A percentile compares a stretch with the other conserved stretches of the same genome.
Evolutionary conservation across 2,797 vertebrate species (phyloP).

Genomic region (Jordanella pulchra): DNA sequence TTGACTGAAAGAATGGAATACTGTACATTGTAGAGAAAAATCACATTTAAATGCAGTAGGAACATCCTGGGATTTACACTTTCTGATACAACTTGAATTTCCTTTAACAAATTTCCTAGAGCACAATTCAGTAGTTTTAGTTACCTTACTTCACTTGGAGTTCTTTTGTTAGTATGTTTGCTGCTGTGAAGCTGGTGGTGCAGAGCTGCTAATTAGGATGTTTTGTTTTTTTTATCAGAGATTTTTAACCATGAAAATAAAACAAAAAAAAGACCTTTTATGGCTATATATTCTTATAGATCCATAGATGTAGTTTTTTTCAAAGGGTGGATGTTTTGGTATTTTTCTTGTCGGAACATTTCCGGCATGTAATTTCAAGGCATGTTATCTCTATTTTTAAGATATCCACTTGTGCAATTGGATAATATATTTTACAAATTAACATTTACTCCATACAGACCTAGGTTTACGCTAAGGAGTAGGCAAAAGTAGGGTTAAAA

Average conservation of each 20-base stretch:
- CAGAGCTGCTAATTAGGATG: constrained; percentile 8
- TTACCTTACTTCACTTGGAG: constrained; percentile 34
- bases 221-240: background rate
- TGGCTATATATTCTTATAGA: too few relatives aligned
- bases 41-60: constrained; percentile 54
- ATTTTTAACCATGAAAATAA: too few relatives aligned
- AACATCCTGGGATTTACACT: constrained; percentile 58
- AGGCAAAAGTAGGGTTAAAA: background rate
- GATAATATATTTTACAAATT: background rate
- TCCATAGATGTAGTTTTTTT: too few relatives aligned
- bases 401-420: too few relatives aligned
- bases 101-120: constrained; percentile 63
- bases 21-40: constrained; percentile 39
- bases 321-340: background rate
- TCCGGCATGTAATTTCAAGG: background rate
- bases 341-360: background rate
- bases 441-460: background rate
- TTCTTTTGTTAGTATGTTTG: background rate
- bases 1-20: constrained; percentile 39
- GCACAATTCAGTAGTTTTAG: constrained; percentile 44
- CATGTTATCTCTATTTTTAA: background rate
- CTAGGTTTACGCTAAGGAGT: background rate
- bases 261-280: too few relatives aligned
- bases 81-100: constrained; percentile 48
- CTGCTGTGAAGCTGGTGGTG: constrained; percentile 12